Evolutionary conservation across 2,888 invertebrate genomes (phyloP).

Genomic region (Pristionchus japonicus): DNA sequence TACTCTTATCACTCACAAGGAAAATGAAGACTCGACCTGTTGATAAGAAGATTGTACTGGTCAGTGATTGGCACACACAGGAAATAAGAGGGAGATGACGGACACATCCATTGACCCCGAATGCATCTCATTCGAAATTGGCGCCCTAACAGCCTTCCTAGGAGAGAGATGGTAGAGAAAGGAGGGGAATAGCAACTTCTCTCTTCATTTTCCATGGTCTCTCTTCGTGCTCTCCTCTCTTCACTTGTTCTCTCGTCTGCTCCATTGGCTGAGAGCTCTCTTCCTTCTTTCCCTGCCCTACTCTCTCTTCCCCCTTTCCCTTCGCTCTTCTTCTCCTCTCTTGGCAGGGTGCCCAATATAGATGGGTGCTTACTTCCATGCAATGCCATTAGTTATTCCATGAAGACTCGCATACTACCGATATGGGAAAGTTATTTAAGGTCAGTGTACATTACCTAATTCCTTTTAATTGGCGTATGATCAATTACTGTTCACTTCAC

Average conservation of each 20-base stretch:
- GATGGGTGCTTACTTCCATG: constrained; percentile 13
- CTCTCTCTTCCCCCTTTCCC: constrained; percentile 21
- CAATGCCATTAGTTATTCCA: background rate
- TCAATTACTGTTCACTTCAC: too few relatives aligned
- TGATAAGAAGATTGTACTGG: background rate
- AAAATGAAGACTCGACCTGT: constrained; percentile 10
- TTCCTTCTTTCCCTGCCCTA: background rate
- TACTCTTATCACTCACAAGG: background rate
- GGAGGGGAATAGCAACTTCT: background rate
- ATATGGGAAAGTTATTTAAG: constrained; percentile 40
- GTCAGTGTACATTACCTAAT: too few relatives aligned
- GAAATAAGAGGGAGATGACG: background rate
- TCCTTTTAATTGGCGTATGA: too few relatives aligned
- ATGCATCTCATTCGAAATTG: background rate
- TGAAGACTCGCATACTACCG: background rate
- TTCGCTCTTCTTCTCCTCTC: background rate
- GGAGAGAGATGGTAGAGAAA: background rate
- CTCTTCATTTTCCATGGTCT: background rate
- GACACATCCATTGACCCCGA: background rate
- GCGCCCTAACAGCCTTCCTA: background rate
- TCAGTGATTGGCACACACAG: background rate
- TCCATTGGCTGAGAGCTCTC: background rate
- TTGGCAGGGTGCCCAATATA: constrained; percentile 47
- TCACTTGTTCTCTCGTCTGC: background rate
- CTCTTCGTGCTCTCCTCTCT: background rate